These are phyloP conservation scores for Acheta domesticus DNA, from an alignment of 2,888 invertebrate genomes.

Conservation along the genomic window DNA sequence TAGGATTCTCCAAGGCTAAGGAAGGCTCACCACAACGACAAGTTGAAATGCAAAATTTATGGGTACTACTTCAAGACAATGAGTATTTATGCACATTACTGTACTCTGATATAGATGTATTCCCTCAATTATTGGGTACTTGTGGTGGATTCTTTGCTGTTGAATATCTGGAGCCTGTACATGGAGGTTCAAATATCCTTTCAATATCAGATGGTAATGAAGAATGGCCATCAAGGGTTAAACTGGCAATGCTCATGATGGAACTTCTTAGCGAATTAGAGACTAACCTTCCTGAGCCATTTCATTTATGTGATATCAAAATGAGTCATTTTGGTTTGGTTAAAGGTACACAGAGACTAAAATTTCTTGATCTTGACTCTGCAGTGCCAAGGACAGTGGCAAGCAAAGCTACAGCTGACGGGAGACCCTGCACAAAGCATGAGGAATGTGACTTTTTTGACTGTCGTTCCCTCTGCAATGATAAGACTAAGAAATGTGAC, in stretches of 20 bases:
- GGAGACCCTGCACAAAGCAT: constrained; percentile 54
- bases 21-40: constrained; percentile 31
- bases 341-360: constrained; percentile 52
- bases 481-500: constrained; percentile 53
- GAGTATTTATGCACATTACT: constrained; percentile 62
- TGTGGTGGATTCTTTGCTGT: constrained; percentile 66
- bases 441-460: constrained; percentile 66
- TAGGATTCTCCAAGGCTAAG: constrained; percentile 45
- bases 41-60: constrained; percentile 58
- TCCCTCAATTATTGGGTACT: constrained; percentile 63
- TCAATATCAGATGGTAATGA: constrained; percentile 53
- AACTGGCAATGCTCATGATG: constrained; percentile 58
- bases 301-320: constrained; percentile 67
- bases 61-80: constrained; percentile 62
- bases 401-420: constrained; percentile 51
- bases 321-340: constrained; percentile 63
- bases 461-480: constrained; percentile 61
- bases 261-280: constrained; percentile 60
- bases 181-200: constrained; percentile 40
- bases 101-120: constrained; percentile 58
- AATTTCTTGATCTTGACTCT: constrained; percentile 62
- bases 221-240: constrained; percentile 57
- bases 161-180: constrained; percentile 59
- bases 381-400: constrained; percentile 57
- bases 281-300: constrained; percentile 56